Base-by-base conservation (phyloP, 2,888 invertebrate genomes). In the Allolobophora icterica region DNA sequence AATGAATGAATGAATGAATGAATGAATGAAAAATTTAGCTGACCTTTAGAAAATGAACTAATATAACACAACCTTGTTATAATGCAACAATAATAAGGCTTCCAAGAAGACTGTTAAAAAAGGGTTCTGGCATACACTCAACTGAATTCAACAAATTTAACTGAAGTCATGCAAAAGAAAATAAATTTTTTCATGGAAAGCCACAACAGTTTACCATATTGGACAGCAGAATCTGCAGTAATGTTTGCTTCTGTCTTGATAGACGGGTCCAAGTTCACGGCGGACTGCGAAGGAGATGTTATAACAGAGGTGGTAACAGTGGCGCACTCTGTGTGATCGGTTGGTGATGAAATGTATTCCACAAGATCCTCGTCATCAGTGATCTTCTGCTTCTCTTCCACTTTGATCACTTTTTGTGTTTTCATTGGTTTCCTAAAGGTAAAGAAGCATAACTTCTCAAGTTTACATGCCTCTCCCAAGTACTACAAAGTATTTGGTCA, bases 281-380 rank as follows among this genome's bases (percentile, higher is more conserved):
- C 13, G n/a, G n/a, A n/a, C 71, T 71, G 71, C 8, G 71, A 71
- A 71, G 71, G 8, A 71, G 71, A 52, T 24, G 52, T 30, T 13
- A 8, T 71, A 71, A 71, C 71, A 30, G 71, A 71, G 71, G 71
- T n/a, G 71, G 6, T n/a, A n/a, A n/a, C n/a, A 11, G 11, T 13
- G n/a, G 71, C 71, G 5, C 3, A 21, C 21, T 52, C 3, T 71
- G n/a, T 71, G 30, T n/a, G 30, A 71, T n/a, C n/a, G 30, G 71
- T 71, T n/a, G 71, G 11, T 71, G n/a, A n/a, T 71, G n/a, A 71
- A n/a, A n/a, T n/a, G 71, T 71, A 71, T 71, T 71, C 71, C 5
- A n/a, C 71, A 71, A 71, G 71, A 71, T 71, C n/a, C 71, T n/a
- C 71, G n/a, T 71, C 71, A n/a, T 71, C n/a, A 11, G 71, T 71